Evolutionary conservation across 2,797 vertebrate genomes (phyloP).

Genomic region (Poeciliopsis paucimaculata): DNA sequence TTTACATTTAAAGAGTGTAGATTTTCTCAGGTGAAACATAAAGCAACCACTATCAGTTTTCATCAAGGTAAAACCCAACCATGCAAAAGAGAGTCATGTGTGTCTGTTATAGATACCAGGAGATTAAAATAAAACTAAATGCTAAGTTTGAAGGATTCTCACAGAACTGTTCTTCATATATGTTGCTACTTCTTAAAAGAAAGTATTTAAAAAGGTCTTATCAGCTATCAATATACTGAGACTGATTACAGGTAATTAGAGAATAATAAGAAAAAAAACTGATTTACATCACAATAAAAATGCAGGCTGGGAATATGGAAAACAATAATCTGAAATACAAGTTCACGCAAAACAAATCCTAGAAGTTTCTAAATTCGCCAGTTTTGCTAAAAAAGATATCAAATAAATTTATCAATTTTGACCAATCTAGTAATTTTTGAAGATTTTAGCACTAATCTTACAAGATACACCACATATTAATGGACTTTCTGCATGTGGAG

Average conservation of each 20-base stretch:
- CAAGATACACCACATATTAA: constrained; percentile 30
- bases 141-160: background rate
- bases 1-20: background rate
- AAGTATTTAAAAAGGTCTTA: background rate
- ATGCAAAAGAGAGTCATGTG: background rate
- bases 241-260: background rate
- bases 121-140: background rate
- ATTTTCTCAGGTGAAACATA: background rate
- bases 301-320: background rate
- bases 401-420: constrained; percentile 12
- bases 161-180: background rate
- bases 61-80: background rate
- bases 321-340: background rate
- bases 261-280: background rate
- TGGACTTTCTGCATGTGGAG: constrained; percentile 10
- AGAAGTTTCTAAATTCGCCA: constrained; percentile 46
- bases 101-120: background rate
- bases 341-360: constrained; percentile 21
- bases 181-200: background rate
- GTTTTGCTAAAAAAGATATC: constrained; percentile 5
- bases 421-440: constrained; percentile 7
- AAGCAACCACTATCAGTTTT: background rate
- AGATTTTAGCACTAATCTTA: constrained; percentile 20
- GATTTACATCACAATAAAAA: background rate
- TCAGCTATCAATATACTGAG: background rate